A percentile compares a stretch with the other conserved stretches of the same genome.
These are phyloP conservation scores for Trachelus tabidus DNA, from an alignment of 2,888 invertebrate species.

Conservation along the genomic window DNA sequence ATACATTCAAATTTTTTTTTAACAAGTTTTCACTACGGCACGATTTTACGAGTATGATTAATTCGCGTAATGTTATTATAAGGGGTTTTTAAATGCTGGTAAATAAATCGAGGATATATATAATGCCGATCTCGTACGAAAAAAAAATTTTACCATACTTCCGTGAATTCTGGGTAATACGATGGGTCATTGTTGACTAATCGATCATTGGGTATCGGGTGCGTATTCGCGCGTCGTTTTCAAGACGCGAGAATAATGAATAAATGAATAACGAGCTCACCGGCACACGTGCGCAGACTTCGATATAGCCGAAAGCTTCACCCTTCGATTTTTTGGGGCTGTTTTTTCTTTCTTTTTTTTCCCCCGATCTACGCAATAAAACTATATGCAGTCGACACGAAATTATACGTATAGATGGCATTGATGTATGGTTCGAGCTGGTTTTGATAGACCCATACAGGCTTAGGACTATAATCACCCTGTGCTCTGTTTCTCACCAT, in stretches of 20 bases:
- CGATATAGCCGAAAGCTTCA: slow-evolving; percentile 3
- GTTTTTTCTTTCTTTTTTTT: slow-evolving; percentile 14
- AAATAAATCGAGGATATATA: background rate
- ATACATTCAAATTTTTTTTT: no score
- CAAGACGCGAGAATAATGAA: slow-evolving; percentile 28
- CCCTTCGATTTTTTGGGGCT: background rate
- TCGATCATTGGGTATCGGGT: slow-evolving; percentile 10
- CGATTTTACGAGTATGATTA: background rate
- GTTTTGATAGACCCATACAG: slow-evolving; percentile 56
- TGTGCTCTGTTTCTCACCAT: slow-evolving; percentile 40
- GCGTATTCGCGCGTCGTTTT: slow-evolving; percentile 19
- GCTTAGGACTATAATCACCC: slow-evolving; percentile 48
- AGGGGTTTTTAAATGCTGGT: background rate
- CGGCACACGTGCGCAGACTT: slow-evolving; percentile 15
- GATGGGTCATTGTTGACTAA: slow-evolving; percentile 24
- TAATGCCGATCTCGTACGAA: background rate
- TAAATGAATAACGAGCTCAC: slow-evolving; percentile 37
- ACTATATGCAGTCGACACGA: slow-evolving; percentile 37
- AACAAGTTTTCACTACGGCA: no score
- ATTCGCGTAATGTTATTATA: background rate
- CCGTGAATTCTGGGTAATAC: background rate
- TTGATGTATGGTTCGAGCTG: slow-evolving; percentile 57
- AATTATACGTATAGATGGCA: slow-evolving; percentile 62
- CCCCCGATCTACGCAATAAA: slow-evolving; percentile 15
- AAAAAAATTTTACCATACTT: background rate